Conservation (phyloP, 2,888 invertebrate genomes). For the Lapara coniferarum region DNA sequence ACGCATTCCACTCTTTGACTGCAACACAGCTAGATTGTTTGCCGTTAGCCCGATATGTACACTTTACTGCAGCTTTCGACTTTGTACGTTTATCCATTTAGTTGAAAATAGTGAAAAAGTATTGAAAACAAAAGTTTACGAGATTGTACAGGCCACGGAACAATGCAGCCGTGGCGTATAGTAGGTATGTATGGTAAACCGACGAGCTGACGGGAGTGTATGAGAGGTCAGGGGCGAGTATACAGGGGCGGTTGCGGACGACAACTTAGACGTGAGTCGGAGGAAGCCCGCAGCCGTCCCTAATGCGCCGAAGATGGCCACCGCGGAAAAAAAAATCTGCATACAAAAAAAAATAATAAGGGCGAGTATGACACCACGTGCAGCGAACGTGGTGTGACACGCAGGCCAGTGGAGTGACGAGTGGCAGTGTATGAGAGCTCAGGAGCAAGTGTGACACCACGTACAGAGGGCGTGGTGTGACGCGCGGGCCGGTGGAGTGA, state of each 20-base stretch:
- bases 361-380: neutral
- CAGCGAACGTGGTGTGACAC: conserved; percentile 14
- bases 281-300: too few relatives aligned
- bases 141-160: conserved; percentile 9
- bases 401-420: conserved; percentile 19
- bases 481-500: too few relatives aligned
- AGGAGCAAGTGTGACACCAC: neutral
- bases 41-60: conserved; percentile 33
- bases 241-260: too few relatives aligned
- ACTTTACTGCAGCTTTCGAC: conserved; percentile 32
- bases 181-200: neutral
- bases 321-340: too few relatives aligned
- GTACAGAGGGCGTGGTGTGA: conserved; percentile 6
- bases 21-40: conserved; percentile 32
- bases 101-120: conserved; percentile 22
- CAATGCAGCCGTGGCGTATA: neutral
- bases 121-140: conserved; percentile 20
- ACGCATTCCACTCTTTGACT: conserved; percentile 34
- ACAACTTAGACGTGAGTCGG: too few relatives aligned
- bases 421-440: conserved; percentile 15
- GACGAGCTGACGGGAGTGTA: neutral
- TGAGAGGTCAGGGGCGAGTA: neutral
- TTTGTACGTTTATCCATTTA: conserved; percentile 29
- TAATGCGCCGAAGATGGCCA: too few relatives aligned
- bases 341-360: too few relatives aligned